phyloP scores from a whole-genome alignment of 2,113 vertebrate species.

The Calidris pygmaea region DNA sequence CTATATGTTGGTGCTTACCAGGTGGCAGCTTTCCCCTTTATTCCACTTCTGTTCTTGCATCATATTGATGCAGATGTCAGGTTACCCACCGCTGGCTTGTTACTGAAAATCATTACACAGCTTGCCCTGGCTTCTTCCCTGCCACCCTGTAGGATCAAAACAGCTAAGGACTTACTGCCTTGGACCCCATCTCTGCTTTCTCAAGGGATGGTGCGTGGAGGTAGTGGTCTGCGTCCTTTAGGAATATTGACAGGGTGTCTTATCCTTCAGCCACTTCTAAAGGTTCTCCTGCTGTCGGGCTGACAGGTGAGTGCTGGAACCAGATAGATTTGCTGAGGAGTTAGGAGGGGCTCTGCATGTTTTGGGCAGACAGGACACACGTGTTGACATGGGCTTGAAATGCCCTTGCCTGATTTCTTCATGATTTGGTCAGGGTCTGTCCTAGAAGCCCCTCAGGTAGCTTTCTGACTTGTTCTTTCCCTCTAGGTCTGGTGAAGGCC shows the following conservation, averaged over 20 bases:
- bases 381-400: not conserved
- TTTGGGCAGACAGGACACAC: not conserved
- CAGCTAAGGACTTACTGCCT: not conserved
- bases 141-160: not conserved
- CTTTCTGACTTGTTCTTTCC: not conserved
- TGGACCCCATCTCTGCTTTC: not conserved
- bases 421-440: not conserved
- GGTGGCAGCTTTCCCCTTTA: not conserved
- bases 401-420: not conserved
- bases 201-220: not conserved
- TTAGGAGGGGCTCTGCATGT: not conserved
- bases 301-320: not conserved
- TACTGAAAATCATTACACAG: not conserved
- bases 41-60: not conserved
- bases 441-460: not conserved
- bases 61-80: not conserved
- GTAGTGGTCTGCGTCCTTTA: not conserved
- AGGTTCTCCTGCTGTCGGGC: not conserved
- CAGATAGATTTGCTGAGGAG: not conserved
- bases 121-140: not conserved
- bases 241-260: not conserved
- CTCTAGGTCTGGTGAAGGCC: conserved; percentile 86
- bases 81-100: not conserved
- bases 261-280: not conserved
- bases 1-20: not conserved